These are phyloP conservation scores for Apodemia zela DNA, from an alignment of 2,888 invertebrate genomes.

Conservation along the genomic window DNA sequence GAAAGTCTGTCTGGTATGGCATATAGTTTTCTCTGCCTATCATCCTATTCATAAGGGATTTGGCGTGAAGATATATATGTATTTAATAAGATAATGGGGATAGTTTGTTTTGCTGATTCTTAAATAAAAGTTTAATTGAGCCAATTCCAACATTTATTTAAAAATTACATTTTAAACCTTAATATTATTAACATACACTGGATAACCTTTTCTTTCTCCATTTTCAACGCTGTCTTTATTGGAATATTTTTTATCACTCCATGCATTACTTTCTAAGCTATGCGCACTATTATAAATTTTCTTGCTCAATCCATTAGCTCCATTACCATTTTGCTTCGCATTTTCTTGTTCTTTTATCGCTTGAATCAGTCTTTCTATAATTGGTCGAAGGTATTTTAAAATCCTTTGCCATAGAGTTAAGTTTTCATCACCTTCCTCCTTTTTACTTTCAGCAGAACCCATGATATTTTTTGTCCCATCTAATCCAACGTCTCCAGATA, in stretches of 20 bases:
- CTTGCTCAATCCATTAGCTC: too few species aligned
- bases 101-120: too few species aligned
- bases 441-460: not conserved
- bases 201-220: not conserved
- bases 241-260: too few species aligned
- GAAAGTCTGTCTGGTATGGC: too few species aligned
- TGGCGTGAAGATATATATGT: too few species aligned
- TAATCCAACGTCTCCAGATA: not conserved
- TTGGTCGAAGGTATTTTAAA: not conserved
- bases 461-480: not conserved
- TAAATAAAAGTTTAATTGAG: not conserved
- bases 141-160: not conserved
- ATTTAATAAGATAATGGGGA: too few species aligned
- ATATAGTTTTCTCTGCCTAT: too few species aligned
- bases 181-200: constrained; percentile 33
- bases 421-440: not conserved
- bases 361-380: not conserved
- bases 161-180: constrained; percentile 24
- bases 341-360: not conserved
- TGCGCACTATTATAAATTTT: too few species aligned
- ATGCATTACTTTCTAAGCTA: too few species aligned
- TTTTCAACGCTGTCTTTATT: too few species aligned
- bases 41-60: too few species aligned
- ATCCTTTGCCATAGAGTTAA: not conserved
- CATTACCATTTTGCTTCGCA: too few species aligned